These are phyloP conservation scores for cat (Felis catus) DNA, from an alignment of 2,113 vertebrate genomes.

Conservation along the genomic window F.catus_Fca126_mat1.0 CM031412.1:1724501-1725000, in stretches of 20 bases:
- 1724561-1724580: neutral
- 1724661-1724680: neutral
- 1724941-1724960: neutral
- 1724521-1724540: slow-evolving; percentile 32
- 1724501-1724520: slow-evolving; percentile 25
- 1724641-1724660: slow-evolving; percentile 21
- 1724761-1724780: neutral
- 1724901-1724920: neutral
- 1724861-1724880: neutral
- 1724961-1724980: neutral
- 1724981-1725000: neutral
- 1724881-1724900: neutral
- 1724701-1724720: neutral
- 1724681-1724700: neutral
- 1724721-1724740: neutral
- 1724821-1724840: slow-evolving; percentile 7
- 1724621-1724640: slow-evolving; percentile 31
- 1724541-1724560: neutral
- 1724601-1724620: neutral
- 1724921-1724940: neutral
- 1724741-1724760: neutral
- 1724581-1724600: slow-evolving; percentile 17
- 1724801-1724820: slow-evolving; percentile 8
- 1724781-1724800: neutral
- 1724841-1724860: neutral